Evolutionary conservation across 2,888 invertebrate species (phyloP), one percentile per base, ranked within the genome.

Genomic region (Drosophila infuscata): DNA sequence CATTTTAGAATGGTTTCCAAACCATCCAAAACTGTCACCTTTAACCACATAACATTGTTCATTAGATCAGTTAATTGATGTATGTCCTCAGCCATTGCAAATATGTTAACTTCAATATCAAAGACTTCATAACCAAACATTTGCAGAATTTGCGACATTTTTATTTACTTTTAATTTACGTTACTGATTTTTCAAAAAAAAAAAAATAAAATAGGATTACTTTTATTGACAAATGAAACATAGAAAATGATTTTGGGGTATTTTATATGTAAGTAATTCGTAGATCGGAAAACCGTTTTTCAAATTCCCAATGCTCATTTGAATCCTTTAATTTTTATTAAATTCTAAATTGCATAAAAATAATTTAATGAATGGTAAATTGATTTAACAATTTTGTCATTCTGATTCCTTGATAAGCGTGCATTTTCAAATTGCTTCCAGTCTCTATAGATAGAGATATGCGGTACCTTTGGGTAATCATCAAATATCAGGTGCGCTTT

Each of bases 81-180:
- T 0, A 90, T 48, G 9, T 84, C 68, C 36, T 89, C 79, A 3
- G 85, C 74, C 76, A 85, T 71, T 17, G 48, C 49, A 20, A 57
- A 75, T 17, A 90, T 46, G 12, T 56, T 70, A 0, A 53, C 32
- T 51, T 90, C 85, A 15, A 73, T 53, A 2, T 74, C 62, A 9
- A 43, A 54, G 0, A 49, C 57, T 3, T 75, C 53, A 33, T 69
- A 70, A 11, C 74, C 54, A 8, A 69, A 57, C 4, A 12, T 30
- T 35, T 33, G 8, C 8, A 81, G 25, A 53, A 66, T 48, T 54
- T 30, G 9, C 4, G 70, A 73, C 83, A 79, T 88, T 57, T 66
- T 59, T 69, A 29, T 30, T 8, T 25, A 30, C 51, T 53, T 52
- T 51, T 15, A n/a, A 8, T 32, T 20, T 36, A 43, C 25, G 15